A percentile compares a stretch with the other conserved stretches of the same genome.
These are phyloP conservation scores for Drosophila sechellia DNA, from an alignment of 1,140 invertebrate species.

Conservation along the genomic window DNA sequence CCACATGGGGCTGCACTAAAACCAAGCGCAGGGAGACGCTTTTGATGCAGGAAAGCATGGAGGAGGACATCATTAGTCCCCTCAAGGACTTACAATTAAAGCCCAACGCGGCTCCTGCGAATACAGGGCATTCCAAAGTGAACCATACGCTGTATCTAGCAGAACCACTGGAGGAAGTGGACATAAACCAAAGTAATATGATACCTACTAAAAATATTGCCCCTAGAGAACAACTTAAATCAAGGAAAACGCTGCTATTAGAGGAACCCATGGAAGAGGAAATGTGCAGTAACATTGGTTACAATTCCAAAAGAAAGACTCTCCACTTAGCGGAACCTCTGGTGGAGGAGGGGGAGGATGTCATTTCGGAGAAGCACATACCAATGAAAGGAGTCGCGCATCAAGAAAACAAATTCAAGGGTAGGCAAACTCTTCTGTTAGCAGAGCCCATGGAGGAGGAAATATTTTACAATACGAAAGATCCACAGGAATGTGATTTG, in stretches of 20 bases:
- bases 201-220: not conserved
- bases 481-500: not conserved
- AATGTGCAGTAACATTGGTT: no score
- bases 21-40: constrained; percentile 28
- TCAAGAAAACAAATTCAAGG: not conserved
- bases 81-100: constrained; percentile 8
- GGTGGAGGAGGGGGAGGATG: not conserved
- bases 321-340: not conserved
- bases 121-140: not conserved
- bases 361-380: not conserved
- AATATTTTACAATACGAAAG: not conserved
- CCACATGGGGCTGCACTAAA: not conserved
- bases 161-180: constrained; percentile 18
- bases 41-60: constrained; percentile 39
- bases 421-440: constrained; percentile 15
- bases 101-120: not conserved
- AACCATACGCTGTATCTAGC: constrained; percentile 11
- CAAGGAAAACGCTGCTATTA: constrained; percentile 8
- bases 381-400: not conserved
- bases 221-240: not conserved
- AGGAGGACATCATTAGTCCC: constrained; percentile 31
- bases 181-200: not conserved
- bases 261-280: constrained; percentile 16
- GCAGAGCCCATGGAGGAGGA: constrained; percentile 20
- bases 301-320: constrained; percentile 4